Evolutionary conservation across 2,113 vertebrate genomes (phyloP).

Genomic region (Pleuronectes platessa): DNA sequence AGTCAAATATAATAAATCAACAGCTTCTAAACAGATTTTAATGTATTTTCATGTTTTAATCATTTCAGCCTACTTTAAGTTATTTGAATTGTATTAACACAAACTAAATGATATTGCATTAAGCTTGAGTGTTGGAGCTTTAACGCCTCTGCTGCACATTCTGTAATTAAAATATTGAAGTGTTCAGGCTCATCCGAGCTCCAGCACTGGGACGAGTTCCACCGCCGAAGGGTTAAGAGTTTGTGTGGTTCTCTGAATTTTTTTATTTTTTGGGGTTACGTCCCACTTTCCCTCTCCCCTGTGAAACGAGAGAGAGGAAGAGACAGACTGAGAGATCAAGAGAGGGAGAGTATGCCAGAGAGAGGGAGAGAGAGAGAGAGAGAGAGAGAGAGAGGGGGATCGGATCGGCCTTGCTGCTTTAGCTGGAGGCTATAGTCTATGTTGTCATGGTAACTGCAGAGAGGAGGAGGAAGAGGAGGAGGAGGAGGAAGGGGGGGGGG

Average conservation of each 20-base stretch:
- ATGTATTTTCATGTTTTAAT: not conserved
- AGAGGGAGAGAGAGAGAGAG: constrained; percentile 1
- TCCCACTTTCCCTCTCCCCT: constrained; percentile 64
- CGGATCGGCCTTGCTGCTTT: constrained; percentile 62
- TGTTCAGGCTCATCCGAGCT: not conserved
- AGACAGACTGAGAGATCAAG: constrained; percentile 55
- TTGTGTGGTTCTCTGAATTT: constrained; percentile 13
- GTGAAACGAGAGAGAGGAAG: constrained; percentile 37
- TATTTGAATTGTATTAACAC: not conserved
- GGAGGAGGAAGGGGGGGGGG: constrained; percentile 2
- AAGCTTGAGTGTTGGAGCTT: not conserved
- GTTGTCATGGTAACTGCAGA: constrained; percentile 82
- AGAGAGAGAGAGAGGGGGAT: constrained; percentile 32
- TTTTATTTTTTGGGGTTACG: constrained; percentile 47
- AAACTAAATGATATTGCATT: not conserved
- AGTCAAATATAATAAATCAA: not conserved
- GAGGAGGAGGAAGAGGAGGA: constrained; percentile 35
- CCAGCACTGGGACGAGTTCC: not conserved
- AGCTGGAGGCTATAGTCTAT: constrained; percentile 72
- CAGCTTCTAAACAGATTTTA: not conserved
- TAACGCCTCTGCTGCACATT: not conserved
- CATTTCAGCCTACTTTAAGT: not conserved
- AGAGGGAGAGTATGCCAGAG: constrained; percentile 30
- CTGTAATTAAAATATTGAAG: constrained; percentile 1
- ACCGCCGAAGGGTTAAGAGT: constrained; percentile 25